Evolutionary conservation across 1,140 invertebrate genomes (phyloP), one percentile per base, ranked within the genome.

Genomic region (Brachionus koreanus): DNA sequence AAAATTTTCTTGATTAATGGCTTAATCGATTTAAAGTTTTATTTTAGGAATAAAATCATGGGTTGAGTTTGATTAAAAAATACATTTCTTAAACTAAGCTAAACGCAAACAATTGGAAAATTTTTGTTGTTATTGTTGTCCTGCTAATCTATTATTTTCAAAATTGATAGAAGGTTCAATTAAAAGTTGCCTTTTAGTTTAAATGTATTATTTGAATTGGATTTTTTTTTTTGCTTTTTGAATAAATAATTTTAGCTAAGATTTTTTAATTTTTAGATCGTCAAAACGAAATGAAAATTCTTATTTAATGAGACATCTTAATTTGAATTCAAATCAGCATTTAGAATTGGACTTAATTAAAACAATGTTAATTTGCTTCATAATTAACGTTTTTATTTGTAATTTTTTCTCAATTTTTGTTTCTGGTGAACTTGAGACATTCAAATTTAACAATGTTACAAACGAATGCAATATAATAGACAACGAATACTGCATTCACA

Each of bases 401-500:
- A 37, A 6, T 39, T 19, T 69, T 39, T 39, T 69, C 19, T 39
- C n/a, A 16, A 19, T 10, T 37, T 39, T 37, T 33, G 63, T 13
- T 65, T 69, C 37, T 37, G 29, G 37, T 39, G 65, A 69, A 39
- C 3, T 16, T 16, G 35, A 69, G 5, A 16, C 13, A 69, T 37
- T 19, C 16, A 39, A 19, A 65, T 23, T 16, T 12, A 7, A 37
- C 10, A 35, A 6, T 39, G 29, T 3, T 2, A 13, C 16, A 23
- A 74, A 25, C 13, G 69, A 74, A 74, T 74, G 69, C n/a, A 46
- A 74, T 74, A 46, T 74, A 43, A 74, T 74, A n/a, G 43, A 74
- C 25, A 35, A 74, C 19, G 69, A 74, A 25, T 74, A 74, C 25
- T 74, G 69, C 29, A 35, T 74, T 46, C 33, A 74, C 23, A 74